Evolutionary conservation across 2,888 invertebrate genomes (phyloP), one percentile per base, ranked within the genome.

Genomic region (Nomada lathburiana): DNA sequence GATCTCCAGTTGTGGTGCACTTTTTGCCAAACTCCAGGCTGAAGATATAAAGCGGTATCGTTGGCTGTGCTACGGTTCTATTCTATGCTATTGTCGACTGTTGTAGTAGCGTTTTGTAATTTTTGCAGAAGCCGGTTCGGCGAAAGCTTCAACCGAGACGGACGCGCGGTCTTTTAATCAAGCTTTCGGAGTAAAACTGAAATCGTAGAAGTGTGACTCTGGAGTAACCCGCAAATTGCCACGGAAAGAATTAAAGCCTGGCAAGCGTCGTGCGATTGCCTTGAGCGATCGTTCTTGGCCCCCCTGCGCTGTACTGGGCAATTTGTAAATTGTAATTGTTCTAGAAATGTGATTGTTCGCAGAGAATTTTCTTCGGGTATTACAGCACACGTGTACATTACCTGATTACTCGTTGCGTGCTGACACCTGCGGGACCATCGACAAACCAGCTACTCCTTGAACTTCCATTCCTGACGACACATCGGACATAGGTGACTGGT

Each of bases 401-500:
- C 92, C 91, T 91, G 86, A 82, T 86, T 77, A 78, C 82, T 85
- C 76, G 89, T 80, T 88, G 83, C 80, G 91, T 91, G 90, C 88
- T 92, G 92, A 91, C 91, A 92, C 91, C 91, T 91, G 91, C 87
- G 88, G 90, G 90, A 83, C 76, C 67, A 82, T 71, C 75, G 78
- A 69, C 80, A 79, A 78, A 86, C 71, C 83, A 85, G 75, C 80
- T 94, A 96, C 94, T 96, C 96, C 92, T 98, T 98, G 94, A 98
- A 99, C 94, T 98, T 99, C 99, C 99, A 99, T 93, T 98, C 98
- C 94, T 99, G 99, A 90, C 99, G 96, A 94, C 99, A 99, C 98
- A 99, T 99, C 81, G 98, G 98, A 91, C 98, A 98, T 95, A 97
- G 96, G 92, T 97, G 97, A 94, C 97, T 97, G 89, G 96, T 95